Base-by-base conservation (phyloP, 2,797 vertebrate species). In the Protonibea diacanthus region DNA sequence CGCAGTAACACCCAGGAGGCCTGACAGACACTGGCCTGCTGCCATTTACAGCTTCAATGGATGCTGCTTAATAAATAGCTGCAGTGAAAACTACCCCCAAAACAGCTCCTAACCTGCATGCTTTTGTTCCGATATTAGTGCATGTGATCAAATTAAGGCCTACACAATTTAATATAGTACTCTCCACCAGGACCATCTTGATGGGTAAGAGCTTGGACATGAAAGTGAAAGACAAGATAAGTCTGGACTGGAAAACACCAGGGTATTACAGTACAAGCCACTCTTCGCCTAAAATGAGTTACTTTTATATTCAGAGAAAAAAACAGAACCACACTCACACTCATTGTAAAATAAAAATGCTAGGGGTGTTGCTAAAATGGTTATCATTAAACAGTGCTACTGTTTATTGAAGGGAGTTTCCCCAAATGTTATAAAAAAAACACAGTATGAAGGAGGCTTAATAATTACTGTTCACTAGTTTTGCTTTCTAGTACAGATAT, bases 1-100 rank as follows among this genome's bases (percentile, higher is more conserved):
- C 72, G 77, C 53, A 44, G 60, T 48, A 59, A 81, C 64, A 81
- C 85, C 78, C 86, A 52, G 58, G 73, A 81, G 86, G 83, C 53
- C 56, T 23, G 42, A 53, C 21, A 85, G 56, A 86, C 82, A 61
- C 69, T 56, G 70, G 75, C 74, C 62, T 71, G 55, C 47, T 84
- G 78, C 78, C 87, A 81, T 89, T 83, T 72, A 84, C 81, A 81
- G 74, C 71, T 61, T 75, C 73, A 38, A 20, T 65, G 61, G 56
- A 81, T 78, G 78, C 48, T 80, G 55, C 52, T 72, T 65, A 65
- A 61, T 78, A 73, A 86, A 83, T 44, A 80, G 73, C 56, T 83
- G 25, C 62, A 79, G 62, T 66, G 67, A 88, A 85, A 77, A 69
- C 69, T 20, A 23, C 78, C 79, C 72, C 79, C 44, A 38, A 78